A percentile compares a stretch with the other conserved stretches of the same genome.
phyloP scores from a whole-genome alignment of 1,140 invertebrate species.

The Drosophila prosaltans region DNA sequence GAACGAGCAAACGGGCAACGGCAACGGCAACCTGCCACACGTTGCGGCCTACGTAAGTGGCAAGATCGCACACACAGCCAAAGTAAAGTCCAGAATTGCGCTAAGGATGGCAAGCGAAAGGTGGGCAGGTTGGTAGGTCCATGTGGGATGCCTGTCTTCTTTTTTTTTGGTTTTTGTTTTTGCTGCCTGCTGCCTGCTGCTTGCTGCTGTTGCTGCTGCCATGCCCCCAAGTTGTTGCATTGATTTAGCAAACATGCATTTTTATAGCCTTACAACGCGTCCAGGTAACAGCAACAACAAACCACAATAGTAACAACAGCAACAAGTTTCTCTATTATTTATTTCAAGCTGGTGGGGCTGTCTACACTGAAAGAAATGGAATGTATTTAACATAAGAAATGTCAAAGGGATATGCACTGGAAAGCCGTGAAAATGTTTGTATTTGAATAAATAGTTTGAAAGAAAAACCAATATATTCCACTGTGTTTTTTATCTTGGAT shows the following conservation, averaged over 20 bases:
- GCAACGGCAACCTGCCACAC: conserved; percentile 82
- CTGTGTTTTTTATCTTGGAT: no score
- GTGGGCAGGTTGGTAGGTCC: conserved; percentile 72
- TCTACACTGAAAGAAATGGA: conserved; percentile 17
- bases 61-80: conserved; percentile 71
- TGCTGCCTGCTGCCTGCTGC: conserved; percentile 24
- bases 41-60: conserved; percentile 79
- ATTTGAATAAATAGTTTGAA: no score
- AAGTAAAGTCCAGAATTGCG: conserved; percentile 49
- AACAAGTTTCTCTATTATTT: conserved; percentile 81
- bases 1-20: conserved; percentile 51
- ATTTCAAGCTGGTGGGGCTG: conserved; percentile 62
- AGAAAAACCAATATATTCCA: no score
- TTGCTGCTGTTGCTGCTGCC: conserved; percentile 52
- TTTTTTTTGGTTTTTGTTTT: conserved; percentile 33
- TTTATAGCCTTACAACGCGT: conserved; percentile 81
- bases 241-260: conserved; percentile 82
- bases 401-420: no score
- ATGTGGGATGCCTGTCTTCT: conserved; percentile 59
- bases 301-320: conserved; percentile 35
- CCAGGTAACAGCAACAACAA: conserved; percentile 58
- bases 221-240: conserved; percentile 82
- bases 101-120: conserved; percentile 78
- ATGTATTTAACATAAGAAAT: neutral
- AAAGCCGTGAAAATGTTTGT: no score